Evolutionary conservation across 2,797 vertebrate genomes (phyloP), one percentile per base, ranked within the genome.

Genomic region (Gambelia wislizenii): DNA sequence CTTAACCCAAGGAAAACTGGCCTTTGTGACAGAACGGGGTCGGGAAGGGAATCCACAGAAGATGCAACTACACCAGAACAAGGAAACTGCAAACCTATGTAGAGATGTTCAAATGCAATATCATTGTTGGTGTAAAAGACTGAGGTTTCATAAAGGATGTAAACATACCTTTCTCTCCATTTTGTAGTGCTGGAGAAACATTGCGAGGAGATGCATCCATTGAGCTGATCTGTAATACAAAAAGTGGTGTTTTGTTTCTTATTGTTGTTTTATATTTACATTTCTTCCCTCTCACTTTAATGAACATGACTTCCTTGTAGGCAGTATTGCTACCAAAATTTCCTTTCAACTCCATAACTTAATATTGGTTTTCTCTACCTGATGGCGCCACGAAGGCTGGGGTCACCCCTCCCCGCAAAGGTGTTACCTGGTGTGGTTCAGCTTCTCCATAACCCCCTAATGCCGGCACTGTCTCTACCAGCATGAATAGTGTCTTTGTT

Each of bases 191-290:
- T 87, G 98, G 98, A 64, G 98, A 99, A 84, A 97, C 97, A 96
- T 99, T 99, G 16, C 99, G 98, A 54, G 99, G 98, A 18, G 99
- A 98, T 20, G 99, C 98, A 78, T 99, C 99, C 95, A 98, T 95
- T 47, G 96, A 93, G 79, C 96, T 98, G 84, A 97, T 98, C 99
- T 99, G 90, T 76, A 47, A 67, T 90, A 76, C 91, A 54, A 86
- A 86, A 95, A 78, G 90, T 77, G 90, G 89, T 36, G 88, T 27
- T 67, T 89, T 1, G 14, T 9, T 39, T 39, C 70, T 22, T 78
- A 44, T 14, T 67, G 42, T 18, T 3, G 18, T 42, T 67, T 33
- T 49, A 7, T 25, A 27, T 36, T 75, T 25, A 42, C 2, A 6
- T 52, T 70, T 33, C 39, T 44, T 47, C 8, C 18, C 2, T 47